phyloP scores from a whole-genome alignment of 1,140 invertebrate genomes.

The Hylaeus volcanicus region DNA sequence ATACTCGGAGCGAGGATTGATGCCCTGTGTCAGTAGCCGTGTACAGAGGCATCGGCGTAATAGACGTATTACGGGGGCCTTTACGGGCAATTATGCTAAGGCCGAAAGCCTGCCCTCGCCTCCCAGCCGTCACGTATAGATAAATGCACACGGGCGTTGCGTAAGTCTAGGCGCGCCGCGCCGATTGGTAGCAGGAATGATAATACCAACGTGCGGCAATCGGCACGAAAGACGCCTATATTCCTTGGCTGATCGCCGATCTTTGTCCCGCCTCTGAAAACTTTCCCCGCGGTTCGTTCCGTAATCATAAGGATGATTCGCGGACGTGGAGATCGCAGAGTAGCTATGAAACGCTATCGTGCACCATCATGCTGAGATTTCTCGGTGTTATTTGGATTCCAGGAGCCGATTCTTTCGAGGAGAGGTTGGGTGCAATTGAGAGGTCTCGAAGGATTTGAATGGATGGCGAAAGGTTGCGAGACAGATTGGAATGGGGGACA shows the following conservation, averaged over 20 bases:
- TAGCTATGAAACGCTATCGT: background rate
- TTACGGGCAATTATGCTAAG: conserved; percentile 50
- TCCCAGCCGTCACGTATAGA: conserved; percentile 40
- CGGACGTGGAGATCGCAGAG: conserved; percentile 18
- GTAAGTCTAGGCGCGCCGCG: conserved; percentile 37
- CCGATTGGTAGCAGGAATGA: conserved; percentile 28
- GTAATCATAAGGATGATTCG: conserved; percentile 37
- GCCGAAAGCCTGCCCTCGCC: conserved; percentile 30
- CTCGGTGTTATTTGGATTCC: background rate
- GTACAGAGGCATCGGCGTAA: conserved; percentile 46
- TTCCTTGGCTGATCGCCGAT: conserved; percentile 22
- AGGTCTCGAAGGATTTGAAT: too few relatives aligned
- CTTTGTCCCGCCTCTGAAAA: conserved; percentile 33
- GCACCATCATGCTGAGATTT: background rate
- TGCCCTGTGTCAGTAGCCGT: conserved; percentile 46
- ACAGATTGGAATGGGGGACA: too few relatives aligned
- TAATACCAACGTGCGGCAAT: conserved; percentile 10
- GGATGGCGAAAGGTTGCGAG: too few relatives aligned
- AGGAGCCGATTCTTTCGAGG: too few relatives aligned
- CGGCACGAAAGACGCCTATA: conserved; percentile 34
- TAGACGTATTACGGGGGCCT: conserved; percentile 40
- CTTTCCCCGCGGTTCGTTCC: background rate
- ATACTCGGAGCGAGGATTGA: conserved; percentile 43
- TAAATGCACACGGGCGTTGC: conserved; percentile 36
- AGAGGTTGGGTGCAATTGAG: too few relatives aligned